Conservation (phyloP, 2,113 vertebrate species). For the Aspiorhynchus laticeps region DNA sequence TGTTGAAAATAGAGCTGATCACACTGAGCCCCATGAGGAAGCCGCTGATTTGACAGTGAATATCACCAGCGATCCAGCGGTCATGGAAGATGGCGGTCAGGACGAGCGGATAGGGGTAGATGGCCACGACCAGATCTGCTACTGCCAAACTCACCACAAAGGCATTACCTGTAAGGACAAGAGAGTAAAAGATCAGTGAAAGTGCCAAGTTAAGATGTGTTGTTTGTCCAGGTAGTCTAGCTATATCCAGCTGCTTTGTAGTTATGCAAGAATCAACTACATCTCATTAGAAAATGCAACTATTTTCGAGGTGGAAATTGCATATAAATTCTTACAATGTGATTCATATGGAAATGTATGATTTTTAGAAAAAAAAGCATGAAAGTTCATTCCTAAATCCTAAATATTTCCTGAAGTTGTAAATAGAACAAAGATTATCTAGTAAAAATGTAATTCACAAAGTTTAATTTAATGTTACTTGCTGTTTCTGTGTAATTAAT, state of each 20-base stretch:
- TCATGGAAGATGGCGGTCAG: conserved; percentile 80
- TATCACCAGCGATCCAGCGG: conserved; percentile 80
- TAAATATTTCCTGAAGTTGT: too few species aligned
- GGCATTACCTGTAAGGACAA: conserved; percentile 75
- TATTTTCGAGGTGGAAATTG: not conserved
- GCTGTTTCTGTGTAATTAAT: too few species aligned
- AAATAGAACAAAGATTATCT: too few species aligned
- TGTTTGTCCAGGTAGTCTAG: too few species aligned
- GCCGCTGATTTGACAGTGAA: conserved; percentile 83
- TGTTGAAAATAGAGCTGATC: conserved; percentile 85
- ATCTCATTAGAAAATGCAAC: not conserved
- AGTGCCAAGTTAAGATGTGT: not conserved
- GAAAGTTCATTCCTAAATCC: not conserved
- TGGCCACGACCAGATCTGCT: conserved; percentile 81
- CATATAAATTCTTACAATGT: not conserved
- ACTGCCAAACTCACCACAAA: conserved; percentile 84
- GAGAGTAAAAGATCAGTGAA: not conserved
- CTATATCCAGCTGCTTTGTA: not conserved
- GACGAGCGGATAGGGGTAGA: conserved; percentile 82
- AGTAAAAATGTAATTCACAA: too few species aligned
- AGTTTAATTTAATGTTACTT: too few species aligned
- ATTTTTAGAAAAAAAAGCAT: not conserved
- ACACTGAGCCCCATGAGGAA: conserved; percentile 85
- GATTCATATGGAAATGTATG: not conserved
- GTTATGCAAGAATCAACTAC: not conserved